Base-by-base conservation (phyloP, 2,797 vertebrate genomes). In the Typhlichthys subterraneus region DNA sequence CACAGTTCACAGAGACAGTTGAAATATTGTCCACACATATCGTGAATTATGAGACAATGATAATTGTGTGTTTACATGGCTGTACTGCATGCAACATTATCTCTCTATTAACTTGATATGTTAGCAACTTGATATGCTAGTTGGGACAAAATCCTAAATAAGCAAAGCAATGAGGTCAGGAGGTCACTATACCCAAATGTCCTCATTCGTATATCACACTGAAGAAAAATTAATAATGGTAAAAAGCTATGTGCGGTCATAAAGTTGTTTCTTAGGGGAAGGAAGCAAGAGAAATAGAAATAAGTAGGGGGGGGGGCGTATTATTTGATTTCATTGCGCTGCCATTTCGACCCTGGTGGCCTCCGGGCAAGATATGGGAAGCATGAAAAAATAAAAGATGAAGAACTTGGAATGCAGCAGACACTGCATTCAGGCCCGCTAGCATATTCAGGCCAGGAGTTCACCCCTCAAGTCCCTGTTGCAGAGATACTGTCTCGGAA, bases 271-370 rank as follows among this genome's bases (percentile, higher is more conserved):
- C 56, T 38, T 50, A 66, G 46, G 17, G 75, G 67, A 85, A 72
- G 83, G 84, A 83, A 87, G 73, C 33, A 57, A 77, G 69, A 81
- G 74, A 76, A 72, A 67, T 17, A n/a, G 82, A 88, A 82, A 75
- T 29, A 29, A 29, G 23, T 4, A 29, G 23, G 23, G 23, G 80
- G 74, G 68, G 70, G 69, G 81, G 80, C 85, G 85, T 86, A 87
- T 87, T 48, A 76, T 82, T 89, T 81, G 65, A 84, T 89, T 90
- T 86, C 79, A 84, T 81, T 81, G 71, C 72, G 56, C 60, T 67
- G 11, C 70, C 46, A 75, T 82, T 87, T 90, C 77, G 77, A 87
- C 80, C 75, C 86, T 71, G 69, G 72, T 77, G 78, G 80, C 72
- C 75, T 81, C 70, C 23, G 61, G 76, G 19, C 74, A 69, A 79